phyloP scores from a whole-genome alignment of 2,113 vertebrate genomes.

The Gymnocephalus cernua region DNA sequence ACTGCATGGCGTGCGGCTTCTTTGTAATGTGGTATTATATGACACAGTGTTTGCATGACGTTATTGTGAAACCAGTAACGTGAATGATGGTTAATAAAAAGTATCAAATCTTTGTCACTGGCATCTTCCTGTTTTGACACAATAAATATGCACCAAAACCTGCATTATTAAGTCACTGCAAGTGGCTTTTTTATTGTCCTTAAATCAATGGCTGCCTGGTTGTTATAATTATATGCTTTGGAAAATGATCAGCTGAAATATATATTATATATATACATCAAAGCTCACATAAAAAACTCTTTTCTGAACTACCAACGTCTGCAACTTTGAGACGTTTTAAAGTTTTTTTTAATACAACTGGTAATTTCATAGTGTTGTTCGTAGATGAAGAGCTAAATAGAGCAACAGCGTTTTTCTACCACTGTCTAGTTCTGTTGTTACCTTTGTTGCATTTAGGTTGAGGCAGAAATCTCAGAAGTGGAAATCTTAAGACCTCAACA shows the following conservation, averaged over 20 bases:
- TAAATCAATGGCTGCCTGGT: neutral
- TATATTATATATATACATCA: too few relatives aligned
- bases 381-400: neutral
- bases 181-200: too few relatives aligned
- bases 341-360: neutral
- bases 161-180: neutral
- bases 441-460: neutral
- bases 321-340: too few relatives aligned
- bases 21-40: constrained; percentile 4
- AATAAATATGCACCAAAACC: neutral
- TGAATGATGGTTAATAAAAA: constrained; percentile 14
- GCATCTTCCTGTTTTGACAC: neutral
- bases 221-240: neutral
- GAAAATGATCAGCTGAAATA: neutral
- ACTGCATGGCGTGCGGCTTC: neutral
- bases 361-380: neutral
- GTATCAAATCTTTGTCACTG: neutral
- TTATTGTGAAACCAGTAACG: constrained; percentile 24
- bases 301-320: too few relatives aligned
- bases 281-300: too few relatives aligned
- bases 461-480: neutral
- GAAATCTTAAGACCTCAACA: neutral
- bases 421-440: neutral
- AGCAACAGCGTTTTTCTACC: too few relatives aligned
- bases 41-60: neutral